Percentiles rank a stretch among this genome's conserved stretches.
Evolutionary conservation across 2,113 vertebrate species (phyloP).

Genomic region (Ammodytes dubius): DNA sequence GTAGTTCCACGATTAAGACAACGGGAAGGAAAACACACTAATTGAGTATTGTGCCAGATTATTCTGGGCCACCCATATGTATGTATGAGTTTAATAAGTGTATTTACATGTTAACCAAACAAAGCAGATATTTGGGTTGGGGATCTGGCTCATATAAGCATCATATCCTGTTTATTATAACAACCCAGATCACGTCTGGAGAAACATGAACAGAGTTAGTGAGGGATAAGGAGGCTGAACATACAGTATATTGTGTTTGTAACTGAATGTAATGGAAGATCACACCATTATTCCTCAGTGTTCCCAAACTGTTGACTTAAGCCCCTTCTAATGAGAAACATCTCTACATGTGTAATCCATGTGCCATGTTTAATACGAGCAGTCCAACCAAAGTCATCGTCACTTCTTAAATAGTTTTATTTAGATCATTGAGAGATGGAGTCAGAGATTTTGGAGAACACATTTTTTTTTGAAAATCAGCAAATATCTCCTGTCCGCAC

Average conservation of each 20-base stretch:
- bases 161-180: conserved; percentile 58
- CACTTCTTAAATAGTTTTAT: not conserved
- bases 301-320: not conserved
- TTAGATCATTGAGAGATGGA: not conserved
- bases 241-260: not conserved
- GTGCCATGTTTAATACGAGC: not conserved
- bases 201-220: conserved; percentile 23
- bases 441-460: too few relatives aligned
- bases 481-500: too few relatives aligned
- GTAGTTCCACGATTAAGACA: not conserved
- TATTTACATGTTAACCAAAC: conserved; percentile 49
- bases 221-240: not conserved
- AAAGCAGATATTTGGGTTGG: conserved; percentile 21
- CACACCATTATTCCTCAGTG: not conserved
- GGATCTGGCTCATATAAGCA: conserved; percentile 21
- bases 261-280: not conserved
- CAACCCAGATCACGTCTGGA: conserved; percentile 24
- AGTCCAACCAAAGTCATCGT: not conserved
- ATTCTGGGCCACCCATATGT: conserved; percentile 36
- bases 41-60: not conserved
- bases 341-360: not conserved
- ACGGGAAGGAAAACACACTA: not conserved
- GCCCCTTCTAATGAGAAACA: not conserved
- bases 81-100: conserved; percentile 18
- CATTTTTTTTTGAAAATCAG: too few relatives aligned